Conservation (phyloP, 2,888 invertebrate species). For the Ophion ventricosus region DNA sequence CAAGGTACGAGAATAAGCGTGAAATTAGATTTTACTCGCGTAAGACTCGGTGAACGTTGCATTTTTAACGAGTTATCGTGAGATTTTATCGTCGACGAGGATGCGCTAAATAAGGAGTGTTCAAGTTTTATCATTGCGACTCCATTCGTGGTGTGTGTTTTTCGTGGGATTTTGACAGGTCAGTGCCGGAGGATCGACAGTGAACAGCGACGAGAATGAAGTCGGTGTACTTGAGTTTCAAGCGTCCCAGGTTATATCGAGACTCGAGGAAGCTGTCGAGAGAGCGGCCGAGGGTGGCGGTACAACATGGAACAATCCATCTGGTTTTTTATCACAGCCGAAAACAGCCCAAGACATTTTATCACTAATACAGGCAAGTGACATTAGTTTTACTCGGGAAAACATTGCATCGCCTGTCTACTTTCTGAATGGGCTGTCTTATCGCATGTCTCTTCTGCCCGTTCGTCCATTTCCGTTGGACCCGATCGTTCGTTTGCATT, state of each 20-base stretch:
- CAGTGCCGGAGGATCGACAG: conserved; percentile 73
- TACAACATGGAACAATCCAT: conserved; percentile 84
- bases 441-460: neutral
- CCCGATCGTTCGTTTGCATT: neutral
- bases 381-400: conserved; percentile 9
- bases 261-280: conserved; percentile 88
- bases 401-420: conserved; percentile 1
- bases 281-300: conserved; percentile 81
- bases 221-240: conserved; percentile 86
- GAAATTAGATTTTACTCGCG: neutral
- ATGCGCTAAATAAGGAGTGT: conserved; percentile 4
- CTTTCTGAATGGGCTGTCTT: conserved; percentile 13
- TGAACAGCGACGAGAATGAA: conserved; percentile 71
- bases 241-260: conserved; percentile 89
- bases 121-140: conserved; percentile 4
- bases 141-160: conserved; percentile 4
- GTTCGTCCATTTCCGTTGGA: conserved; percentile 43
- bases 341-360: conserved; percentile 85
- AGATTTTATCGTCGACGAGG: neutral
- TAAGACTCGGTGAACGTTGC: neutral
- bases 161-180: conserved; percentile 79
- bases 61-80: too few relatives aligned
- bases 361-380: conserved; percentile 82
- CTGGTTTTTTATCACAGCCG: conserved; percentile 85
- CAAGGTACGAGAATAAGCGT: conserved; percentile 75